Evolutionary conservation across 2,797 vertebrate genomes (phyloP).

Genomic region (Crocidura indochinensis): DNA sequence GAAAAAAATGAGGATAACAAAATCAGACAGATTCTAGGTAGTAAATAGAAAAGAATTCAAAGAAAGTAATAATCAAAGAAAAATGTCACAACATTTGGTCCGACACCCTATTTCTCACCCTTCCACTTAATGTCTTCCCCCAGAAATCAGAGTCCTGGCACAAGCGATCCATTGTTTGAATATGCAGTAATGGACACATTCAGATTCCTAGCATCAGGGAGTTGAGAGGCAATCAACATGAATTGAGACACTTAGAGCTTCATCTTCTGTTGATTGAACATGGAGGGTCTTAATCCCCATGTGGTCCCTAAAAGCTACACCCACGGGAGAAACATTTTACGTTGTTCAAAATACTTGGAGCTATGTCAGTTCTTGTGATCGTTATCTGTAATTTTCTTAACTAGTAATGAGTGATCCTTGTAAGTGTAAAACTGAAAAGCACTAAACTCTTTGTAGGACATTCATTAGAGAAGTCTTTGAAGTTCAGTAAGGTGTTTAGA

Average conservation of each 20-base stretch:
- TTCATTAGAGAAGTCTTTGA: conserved; percentile 81
- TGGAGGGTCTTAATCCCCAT: conserved; percentile 62
- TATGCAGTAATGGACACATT: conserved; percentile 38
- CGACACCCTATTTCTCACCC: conserved; percentile 34
- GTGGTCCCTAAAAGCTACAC: conserved; percentile 85
- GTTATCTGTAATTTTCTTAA: conserved; percentile 85
- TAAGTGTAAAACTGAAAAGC: conserved; percentile 85
- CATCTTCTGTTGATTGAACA: conserved; percentile 76
- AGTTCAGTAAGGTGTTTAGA: conserved; percentile 78
- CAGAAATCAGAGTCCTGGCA: conserved; percentile 31
- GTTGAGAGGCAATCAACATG: conserved; percentile 62
- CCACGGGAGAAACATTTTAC: conserved; percentile 85
- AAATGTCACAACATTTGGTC: conserved; percentile 44
- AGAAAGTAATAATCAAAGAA: conserved; percentile 70
- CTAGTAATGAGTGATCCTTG: conserved; percentile 87
- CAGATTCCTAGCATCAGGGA: conserved; percentile 63
- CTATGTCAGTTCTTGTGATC: conserved; percentile 81
- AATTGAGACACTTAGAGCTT: conserved; percentile 75
- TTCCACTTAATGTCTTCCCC: conserved; percentile 27
- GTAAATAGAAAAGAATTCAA: conserved; percentile 71
- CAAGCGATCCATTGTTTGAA: conserved; percentile 4
- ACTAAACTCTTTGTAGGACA: conserved; percentile 83
- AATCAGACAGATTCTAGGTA: conserved; percentile 31
- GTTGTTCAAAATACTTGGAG: conserved; percentile 83
- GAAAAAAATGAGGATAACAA: conserved; percentile 51